Evolutionary conservation across 2,888 invertebrate species (phyloP).

Genomic region (Liopterus haemorrhoidalis): DNA sequence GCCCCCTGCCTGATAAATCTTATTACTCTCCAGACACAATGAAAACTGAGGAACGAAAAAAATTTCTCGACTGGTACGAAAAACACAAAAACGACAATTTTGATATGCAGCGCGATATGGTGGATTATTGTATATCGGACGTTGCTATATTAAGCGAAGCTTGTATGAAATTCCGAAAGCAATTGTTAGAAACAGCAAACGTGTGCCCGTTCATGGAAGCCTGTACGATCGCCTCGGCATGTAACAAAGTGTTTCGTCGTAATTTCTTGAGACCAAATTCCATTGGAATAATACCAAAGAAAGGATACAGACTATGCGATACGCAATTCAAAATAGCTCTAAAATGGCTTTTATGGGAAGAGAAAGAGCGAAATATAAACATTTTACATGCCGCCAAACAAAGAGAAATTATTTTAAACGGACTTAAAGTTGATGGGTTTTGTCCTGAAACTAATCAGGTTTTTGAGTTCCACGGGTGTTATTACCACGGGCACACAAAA

Average conservation of each 20-base stretch:
- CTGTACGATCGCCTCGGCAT: conserved; percentile 28
- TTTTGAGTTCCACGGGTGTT: background rate
- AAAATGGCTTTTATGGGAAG: conserved; percentile 27
- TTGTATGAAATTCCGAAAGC: conserved; percentile 28
- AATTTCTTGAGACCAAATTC: conserved; percentile 26
- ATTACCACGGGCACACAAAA: background rate
- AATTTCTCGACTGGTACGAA: conserved; percentile 29
- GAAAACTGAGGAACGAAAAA: conserved; percentile 14
- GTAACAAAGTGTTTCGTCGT: conserved; percentile 21
- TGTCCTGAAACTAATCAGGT: conserved; percentile 15
- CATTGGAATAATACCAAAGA: conserved; percentile 28
- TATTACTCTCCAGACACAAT: conserved; percentile 30
- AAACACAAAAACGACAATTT: conserved; percentile 25
- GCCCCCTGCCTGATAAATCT: conserved; percentile 21
- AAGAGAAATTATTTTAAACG: conserved; percentile 18
- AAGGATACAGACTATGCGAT: conserved; percentile 29
- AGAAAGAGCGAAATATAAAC: conserved; percentile 10
- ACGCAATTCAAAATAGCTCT: conserved; percentile 29
- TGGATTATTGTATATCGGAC: conserved; percentile 12
- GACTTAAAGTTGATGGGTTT: conserved; percentile 24
- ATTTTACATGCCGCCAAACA: conserved; percentile 23
- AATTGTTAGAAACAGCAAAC: conserved; percentile 24
- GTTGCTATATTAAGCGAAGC: conserved; percentile 29
- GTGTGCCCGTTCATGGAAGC: conserved; percentile 32
- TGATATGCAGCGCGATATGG: conserved; percentile 30